Evolutionary conservation across 2,113 vertebrate species (phyloP), one percentile per base, ranked within the genome.

Genomic region (Tringa solitaria): DNA sequence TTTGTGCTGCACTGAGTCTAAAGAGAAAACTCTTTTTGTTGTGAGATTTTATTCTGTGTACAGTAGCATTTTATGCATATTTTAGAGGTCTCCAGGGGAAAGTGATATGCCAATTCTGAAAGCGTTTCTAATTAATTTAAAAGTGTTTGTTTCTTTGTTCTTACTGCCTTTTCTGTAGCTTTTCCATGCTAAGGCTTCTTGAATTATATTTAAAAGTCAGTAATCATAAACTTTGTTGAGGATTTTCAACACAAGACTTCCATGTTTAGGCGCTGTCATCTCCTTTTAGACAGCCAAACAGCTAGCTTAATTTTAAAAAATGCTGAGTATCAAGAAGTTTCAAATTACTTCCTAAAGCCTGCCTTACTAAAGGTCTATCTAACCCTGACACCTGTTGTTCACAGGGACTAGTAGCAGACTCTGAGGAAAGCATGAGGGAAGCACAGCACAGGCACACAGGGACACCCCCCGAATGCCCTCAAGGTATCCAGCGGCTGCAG

Each of bases 41-140:
- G 4, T 84, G 79, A 92, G 77, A 82, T 90, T 82, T 93, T 37
- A 37, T 39, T 61, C 28, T 46, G 23, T 45, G 43, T 46, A 45
- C 37, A 39, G 15, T 57, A 64, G 54, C 2, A 2, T 73, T 86
- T 50, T 67, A 87, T 73, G 50, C 51, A 35, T 72, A 95, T 76
- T 93, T 63, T 37, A 57, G 33, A 80, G 10, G 33, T 22, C 18
- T 50, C 8, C 33, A 61, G 57, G n/a, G 90, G 21, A 76, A 90
- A 61, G 35, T 39, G 79, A 60, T 63, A 68, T 90, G 84, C 33
- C 43, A 80, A 60, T 59, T 80, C 57, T 4, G 3, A 95, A 91
- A 83, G 27, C 9, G 51, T 51, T 92, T 82, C 73, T 76, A 86
- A 89, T 89, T 89, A 92, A 90, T 92, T 94, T 9, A 70, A 83